Evolutionary conservation across 2,797 vertebrate species (phyloP).

Genomic region (Melanotaenia nigrans): DNA sequence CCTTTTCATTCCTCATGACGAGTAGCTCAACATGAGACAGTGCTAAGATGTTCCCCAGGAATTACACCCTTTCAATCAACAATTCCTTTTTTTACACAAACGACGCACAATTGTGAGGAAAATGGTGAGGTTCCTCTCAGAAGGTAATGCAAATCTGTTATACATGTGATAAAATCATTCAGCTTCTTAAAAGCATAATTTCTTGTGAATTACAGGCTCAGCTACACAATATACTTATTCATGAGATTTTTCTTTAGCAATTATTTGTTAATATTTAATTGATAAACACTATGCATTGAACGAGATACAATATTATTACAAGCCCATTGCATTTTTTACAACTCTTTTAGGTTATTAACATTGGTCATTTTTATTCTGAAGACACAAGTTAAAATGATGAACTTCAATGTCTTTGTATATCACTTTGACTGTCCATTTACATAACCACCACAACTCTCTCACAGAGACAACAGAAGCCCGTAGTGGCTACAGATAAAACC

Average conservation of each 20-base stretch:
- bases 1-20: background rate
- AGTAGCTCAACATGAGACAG: constrained; percentile 18
- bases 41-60: background rate
- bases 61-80: constrained; percentile 9
- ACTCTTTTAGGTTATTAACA: background rate
- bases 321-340: background rate
- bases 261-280: background rate
- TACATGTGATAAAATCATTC: constrained; percentile 10
- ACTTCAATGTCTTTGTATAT: constrained; percentile 31
- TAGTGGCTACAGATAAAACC: constrained; percentile 44
- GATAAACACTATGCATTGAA: background rate
- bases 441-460: constrained; percentile 57
- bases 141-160: background rate
- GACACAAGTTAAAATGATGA: constrained; percentile 31
- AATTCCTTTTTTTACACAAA: constrained; percentile 22
- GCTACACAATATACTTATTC: background rate
- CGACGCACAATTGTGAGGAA: constrained; percentile 1
- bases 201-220: background rate
- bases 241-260: background rate
- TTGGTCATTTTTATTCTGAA: constrained; percentile 5
- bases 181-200: background rate
- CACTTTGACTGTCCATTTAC: constrained; percentile 47
- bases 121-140: constrained; percentile 11
- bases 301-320: background rate
- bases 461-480: constrained; percentile 55